Evolutionary conservation across 1,140 invertebrate species (phyloP), one percentile per base, ranked within the genome.

Genomic region (Caenorhabditis elegans): DNA sequence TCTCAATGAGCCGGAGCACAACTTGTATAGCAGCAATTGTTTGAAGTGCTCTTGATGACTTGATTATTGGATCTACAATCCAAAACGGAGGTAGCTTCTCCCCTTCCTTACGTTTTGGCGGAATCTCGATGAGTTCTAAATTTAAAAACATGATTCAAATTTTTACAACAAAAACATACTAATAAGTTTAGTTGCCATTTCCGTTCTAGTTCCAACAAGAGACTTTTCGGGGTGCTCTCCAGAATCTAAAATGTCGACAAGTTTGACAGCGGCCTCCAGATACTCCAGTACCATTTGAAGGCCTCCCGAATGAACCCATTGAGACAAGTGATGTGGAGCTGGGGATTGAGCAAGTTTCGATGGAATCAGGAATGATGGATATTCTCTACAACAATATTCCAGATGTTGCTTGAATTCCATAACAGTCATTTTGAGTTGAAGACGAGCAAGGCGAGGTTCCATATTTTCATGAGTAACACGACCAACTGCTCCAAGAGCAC

Each of bases 361-460:
- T 6, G 60, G 60, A 10, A 70, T 70, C 1, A 70, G 60, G n/a
- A 70, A 34, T 6, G 60, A 39, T 43, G 60, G 60, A 43, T 70
- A 70, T n/a, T 70, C 60, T 39, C 11, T 70, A 10, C n/a, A 39
- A n/a, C 60, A 70, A 22, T 70, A 43, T 34, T 70, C 60, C 13
- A 70, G 34, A 70, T 70, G 60, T 10, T 70, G 13, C 28, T 39
- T 70, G 26, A 43, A 70, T 31, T 70, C 60, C 15, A 39, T 39
- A 15, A 70, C 60, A 19, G 60, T 70, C 26, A 70, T 39, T 70
- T 70, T 70, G 17, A 70, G n/a, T 70, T 70, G 60, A 43, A 70
- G 4, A 39, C 60, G 60, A 11, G 60, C 60, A 39, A 70, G 60
- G 2, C 60, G 60, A 13, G 60, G 60, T 13, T 70, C 60, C 60